Evolutionary conservation across 2,797 vertebrate genomes (phyloP), one percentile per base, ranked within the genome.

Genomic region (Sebastes vulpes): DNA sequence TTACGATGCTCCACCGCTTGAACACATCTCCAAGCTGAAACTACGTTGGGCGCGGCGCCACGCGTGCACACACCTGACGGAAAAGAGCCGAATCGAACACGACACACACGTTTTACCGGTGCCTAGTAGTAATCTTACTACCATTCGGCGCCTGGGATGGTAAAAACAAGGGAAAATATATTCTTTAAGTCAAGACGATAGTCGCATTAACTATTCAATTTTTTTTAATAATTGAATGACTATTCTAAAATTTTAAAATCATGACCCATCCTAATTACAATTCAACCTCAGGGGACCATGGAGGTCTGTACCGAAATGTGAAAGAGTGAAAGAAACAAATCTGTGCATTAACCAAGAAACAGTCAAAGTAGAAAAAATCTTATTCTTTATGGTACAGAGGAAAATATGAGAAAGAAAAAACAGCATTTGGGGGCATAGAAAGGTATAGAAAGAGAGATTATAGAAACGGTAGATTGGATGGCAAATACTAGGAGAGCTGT

Each of bases 401-500:
- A n/a, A 61, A 31, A 26, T 26, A 26, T 21, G 18, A 50, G 14
- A 23, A 11, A 14, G 21, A 48, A 57, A 64, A 10, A 26, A 18
- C 10, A 52, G 28, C 4, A 32, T 23, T 2, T 53, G 31, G 29
- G 21, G 46, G 20, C 23, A 31, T 29, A 67, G 20, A 35, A 26
- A 64, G 23, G 46, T 63, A 50, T 11, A 63, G 26, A 35, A 10
- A 57, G 26, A 69, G 29, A 65, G 18, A 75, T 53, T 58, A 63
- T 23, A 79, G 20, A 71, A 61, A 80, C 71, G 35, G 31, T 32
- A 28, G 38, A 68, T 35, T 32, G 29, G 7, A 52, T 67, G 72
- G 31, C 46, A 75, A 85, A 72, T 74, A 57, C 20, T 8, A n/a
- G 53, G 59, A 75, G 75, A 80, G 59, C 42, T 79, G 80, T 84